Conservation (phyloP, 2,113 vertebrate genomes). For the Urocitellus parryii region DNA sequence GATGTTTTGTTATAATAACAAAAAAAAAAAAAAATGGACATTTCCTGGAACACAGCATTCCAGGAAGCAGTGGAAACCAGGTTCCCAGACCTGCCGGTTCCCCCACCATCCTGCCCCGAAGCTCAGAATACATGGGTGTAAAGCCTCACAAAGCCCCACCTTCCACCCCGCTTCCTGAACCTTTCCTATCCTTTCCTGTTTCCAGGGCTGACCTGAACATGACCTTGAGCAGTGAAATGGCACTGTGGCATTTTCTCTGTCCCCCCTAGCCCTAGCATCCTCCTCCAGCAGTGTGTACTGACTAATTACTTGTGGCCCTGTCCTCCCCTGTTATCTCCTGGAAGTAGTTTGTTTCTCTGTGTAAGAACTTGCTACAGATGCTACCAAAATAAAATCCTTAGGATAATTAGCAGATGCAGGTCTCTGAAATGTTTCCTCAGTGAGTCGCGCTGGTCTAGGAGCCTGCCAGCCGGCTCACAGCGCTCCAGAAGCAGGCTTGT, state of each 20-base stretch:
- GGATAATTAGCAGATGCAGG: not conserved
- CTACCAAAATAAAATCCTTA: slow-evolving; percentile 45
- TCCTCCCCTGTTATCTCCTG: not conserved
- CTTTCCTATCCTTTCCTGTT: rapidly evolving
- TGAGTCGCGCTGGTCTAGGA: not conserved
- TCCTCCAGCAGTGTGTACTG: not conserved
- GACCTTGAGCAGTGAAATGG: not conserved
- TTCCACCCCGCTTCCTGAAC: not conserved
- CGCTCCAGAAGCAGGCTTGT: not conserved
- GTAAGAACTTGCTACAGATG: slow-evolving; percentile 30
- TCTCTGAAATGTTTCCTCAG: slow-evolving; percentile 28
- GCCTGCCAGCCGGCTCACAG: not conserved
- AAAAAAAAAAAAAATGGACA: not conserved
- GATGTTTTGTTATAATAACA: not conserved
- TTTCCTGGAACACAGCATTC: not conserved
- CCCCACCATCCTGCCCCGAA: not conserved
- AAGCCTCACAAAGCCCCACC: not conserved
- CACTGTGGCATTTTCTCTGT: not conserved
- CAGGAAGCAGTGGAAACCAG: not conserved
- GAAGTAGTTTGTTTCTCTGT: slow-evolving; percentile 25
- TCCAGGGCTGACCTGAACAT: not conserved
- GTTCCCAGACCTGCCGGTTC: not conserved
- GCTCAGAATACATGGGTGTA: not conserved
- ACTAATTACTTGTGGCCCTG: not conserved
- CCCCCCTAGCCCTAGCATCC: not conserved